Evolutionary conservation across 2,113 vertebrate genomes (phyloP).

Genomic region (Oncorhynchus gorbuscha): DNA sequence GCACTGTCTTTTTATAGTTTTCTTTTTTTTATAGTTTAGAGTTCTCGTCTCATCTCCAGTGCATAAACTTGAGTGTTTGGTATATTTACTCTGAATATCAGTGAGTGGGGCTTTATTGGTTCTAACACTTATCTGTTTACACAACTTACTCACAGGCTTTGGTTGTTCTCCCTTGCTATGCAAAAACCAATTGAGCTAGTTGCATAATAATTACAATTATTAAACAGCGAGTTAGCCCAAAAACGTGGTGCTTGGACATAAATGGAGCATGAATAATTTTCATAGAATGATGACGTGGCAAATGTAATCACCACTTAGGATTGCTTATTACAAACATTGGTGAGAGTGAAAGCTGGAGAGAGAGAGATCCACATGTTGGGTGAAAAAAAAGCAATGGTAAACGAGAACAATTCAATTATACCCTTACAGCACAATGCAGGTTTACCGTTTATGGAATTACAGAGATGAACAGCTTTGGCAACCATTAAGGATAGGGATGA

Average conservation of each 20-base stretch:
- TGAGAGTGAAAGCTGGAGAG: not conserved
- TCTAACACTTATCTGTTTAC: conserved; percentile 58
- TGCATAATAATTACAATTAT: conserved; percentile 7
- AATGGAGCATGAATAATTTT: no score
- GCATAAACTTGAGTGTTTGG: conserved; percentile 58
- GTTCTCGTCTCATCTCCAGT: conserved; percentile 47
- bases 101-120: not conserved
- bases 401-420: no score
- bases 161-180: conserved; percentile 8
- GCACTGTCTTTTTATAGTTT: not conserved
- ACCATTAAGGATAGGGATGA: not conserved
- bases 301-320: no score
- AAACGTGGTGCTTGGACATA: conserved; percentile 34
- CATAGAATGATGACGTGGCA: no score
- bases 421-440: no score
- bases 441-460: no score
- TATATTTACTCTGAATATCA: conserved; percentile 48
- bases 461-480: not conserved
- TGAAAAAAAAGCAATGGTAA: no score
- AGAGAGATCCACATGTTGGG: not conserved
- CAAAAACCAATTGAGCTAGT: conserved; percentile 59
- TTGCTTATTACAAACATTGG: no score
- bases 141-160: conserved; percentile 46
- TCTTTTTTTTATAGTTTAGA: no score
- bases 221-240: conserved; percentile 53